Evolutionary conservation across 2,113 vertebrate species (phyloP), one percentile per base, ranked within the genome.

Genomic region (Syngnathus scovelli): DNA sequence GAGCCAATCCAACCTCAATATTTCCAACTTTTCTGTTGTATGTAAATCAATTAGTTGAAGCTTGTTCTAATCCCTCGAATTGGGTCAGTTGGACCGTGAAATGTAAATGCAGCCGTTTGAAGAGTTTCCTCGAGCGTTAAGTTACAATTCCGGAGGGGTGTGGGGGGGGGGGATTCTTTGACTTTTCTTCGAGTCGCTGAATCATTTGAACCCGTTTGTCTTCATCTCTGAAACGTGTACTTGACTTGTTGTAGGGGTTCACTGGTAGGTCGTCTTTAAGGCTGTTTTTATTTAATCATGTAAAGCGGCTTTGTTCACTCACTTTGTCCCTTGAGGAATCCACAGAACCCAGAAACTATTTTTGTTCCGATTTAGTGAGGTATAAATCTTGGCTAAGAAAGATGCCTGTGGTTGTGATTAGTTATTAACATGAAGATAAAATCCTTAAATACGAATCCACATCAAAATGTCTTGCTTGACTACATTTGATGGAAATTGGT

Each of bases 271-370:
- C 55, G 18, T 56, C 27, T 68, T 33, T 69, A 1, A 21, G 9
- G 52, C 6, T 18, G 10, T 60, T 54, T 33, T 37, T 51, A 1
- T 54, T 72, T 46, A 66, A 67, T 33, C 48, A 56, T n/a, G 23
- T 18, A 43, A 62, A 70, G 58, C 56, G 43, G 59, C 64, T 73
- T 76, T 76, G 64, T 81, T 76, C 52, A 66, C 36, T 36, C 27
- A 52, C 43, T 23, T 19, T 55, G 56, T 52, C 69, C 49, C 67
- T 12, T 19, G 52, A 66, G 66, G 68, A 56, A 15, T 58, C 16
- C 62, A 27, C 43, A 12, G 21, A 39, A 64, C 27, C 27, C 27
- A 3, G 27, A 33, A 33, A 33, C 27, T 33, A 33, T 33, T 33
- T 33, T 33, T 33, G 27, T 33, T 33, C 27, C 3, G 27, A 33